Evolutionary conservation across 2,888 invertebrate genomes (phyloP), one percentile per base, ranked within the genome.

Genomic region (Gisinianus flammeolus): DNA sequence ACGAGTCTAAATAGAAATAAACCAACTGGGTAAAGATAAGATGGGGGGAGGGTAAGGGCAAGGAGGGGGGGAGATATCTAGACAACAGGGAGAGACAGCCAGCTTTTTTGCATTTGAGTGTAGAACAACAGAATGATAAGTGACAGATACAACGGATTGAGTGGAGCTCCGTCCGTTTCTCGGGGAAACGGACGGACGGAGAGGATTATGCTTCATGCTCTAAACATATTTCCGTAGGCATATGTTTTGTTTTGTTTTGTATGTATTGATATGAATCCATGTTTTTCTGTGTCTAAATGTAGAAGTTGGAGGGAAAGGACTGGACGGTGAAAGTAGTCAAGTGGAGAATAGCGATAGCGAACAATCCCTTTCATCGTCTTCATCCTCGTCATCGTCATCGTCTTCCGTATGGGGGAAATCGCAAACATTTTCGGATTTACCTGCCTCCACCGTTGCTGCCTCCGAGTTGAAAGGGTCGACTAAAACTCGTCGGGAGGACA

Each of bases 311-410:
- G 35, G 56, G 12, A 76, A 69, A 66, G 69, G 31, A 76, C 54
- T 70, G 35, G 26, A 35, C 33, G 26, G 26, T 58, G 58, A 22
- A 12, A 58, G 58, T 58, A 58, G 58, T 26, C 16, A 71, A n/a
- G 71, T 28, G 62, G 30, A 26, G 22, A 62, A 31, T n/a, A 33
- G 79, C 68, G 62, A 75, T 22, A 31, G 79, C 71, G 77, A 77
- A 69, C 30, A 68, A 33, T 26, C 35, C 4, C 16, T 10, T 10
- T 64, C 64, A 6, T 64, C 71, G 1, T 52, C 70, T 12, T 52
- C 44, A 8, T 70, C 70, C 8, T 70, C 70, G 2, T 70, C 54
- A 4, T 52, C 52, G 0, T 71, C 71, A n/a, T 26, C 54, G 0
- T 54, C 71, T 8, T 44, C 73, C 6, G 16, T 58, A 28, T 67